phyloP scores from a whole-genome alignment of 2,797 vertebrate species.

The Trichosurus vulpecula region DNA sequence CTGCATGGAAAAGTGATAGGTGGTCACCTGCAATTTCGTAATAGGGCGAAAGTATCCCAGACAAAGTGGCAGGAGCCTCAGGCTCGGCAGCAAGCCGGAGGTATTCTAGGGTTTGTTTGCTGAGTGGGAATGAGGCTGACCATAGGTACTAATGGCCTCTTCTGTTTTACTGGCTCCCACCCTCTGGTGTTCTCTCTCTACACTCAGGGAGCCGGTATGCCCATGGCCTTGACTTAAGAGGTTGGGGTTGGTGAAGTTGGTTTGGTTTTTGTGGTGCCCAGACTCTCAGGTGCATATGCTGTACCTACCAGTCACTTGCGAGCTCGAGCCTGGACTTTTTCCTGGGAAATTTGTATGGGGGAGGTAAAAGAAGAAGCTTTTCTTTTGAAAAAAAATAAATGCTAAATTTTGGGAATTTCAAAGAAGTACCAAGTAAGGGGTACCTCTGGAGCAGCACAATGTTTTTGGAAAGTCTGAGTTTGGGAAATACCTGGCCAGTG shows the following conservation, averaged over 20 bases:
- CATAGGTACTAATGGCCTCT: background rate
- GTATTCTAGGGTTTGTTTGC: background rate
- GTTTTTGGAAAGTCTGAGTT: slow-evolving; percentile 1
- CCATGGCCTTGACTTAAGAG: background rate
- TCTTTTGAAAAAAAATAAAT: background rate
- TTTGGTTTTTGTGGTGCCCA: background rate
- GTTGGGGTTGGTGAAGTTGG: background rate
- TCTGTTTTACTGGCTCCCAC: background rate
- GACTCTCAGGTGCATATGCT: background rate
- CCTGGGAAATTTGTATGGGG: background rate
- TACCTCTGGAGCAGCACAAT: background rate
- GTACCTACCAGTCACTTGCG: background rate
- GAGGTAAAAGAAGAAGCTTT: background rate
- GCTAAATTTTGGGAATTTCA: background rate
- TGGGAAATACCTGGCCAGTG: background rate
- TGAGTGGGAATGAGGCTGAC: background rate
- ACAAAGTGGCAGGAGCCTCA: background rate
- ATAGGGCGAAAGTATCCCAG: background rate
- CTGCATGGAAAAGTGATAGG: background rate
- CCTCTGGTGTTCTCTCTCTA: background rate
- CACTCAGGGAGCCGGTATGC: background rate
- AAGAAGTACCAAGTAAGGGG: background rate
- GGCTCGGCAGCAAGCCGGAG: background rate
- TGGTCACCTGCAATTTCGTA: background rate
- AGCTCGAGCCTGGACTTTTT: background rate